Conservation (phyloP, 2,797 vertebrate species). For the Acanthurus lineatus region DNA sequence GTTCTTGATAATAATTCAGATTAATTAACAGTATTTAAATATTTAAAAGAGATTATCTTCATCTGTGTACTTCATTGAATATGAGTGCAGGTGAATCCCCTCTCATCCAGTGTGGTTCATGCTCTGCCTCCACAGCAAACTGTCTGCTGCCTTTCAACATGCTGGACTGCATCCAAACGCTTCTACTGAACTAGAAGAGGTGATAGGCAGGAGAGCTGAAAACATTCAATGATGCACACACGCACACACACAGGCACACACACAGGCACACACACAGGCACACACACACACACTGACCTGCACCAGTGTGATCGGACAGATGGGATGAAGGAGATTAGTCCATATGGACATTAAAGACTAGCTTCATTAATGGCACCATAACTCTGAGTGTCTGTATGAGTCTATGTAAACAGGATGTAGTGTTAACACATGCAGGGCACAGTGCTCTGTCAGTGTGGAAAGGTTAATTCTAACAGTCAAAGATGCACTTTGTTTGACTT, state of each 20-base stretch:
- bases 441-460: constrained; percentile 32
- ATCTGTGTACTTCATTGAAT: background rate
- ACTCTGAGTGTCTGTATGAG: constrained; percentile 53
- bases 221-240: constrained; percentile 20
- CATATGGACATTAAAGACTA: constrained; percentile 77
- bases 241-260: background rate
- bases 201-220: constrained; percentile 24
- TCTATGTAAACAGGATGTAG: constrained; percentile 62
- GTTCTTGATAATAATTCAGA: background rate
- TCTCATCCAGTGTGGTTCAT: too few relatives aligned
- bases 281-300: constrained; percentile 32
- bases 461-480: constrained; percentile 55
- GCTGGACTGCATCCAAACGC: constrained; percentile 38
- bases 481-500: constrained; percentile 22
- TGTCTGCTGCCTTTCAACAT: constrained; percentile 25
- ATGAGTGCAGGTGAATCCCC: constrained; percentile 18
- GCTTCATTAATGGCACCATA: constrained; percentile 70
- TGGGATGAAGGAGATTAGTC: constrained; percentile 75
- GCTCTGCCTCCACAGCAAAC: constrained; percentile 15
- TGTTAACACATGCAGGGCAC: constrained; percentile 48
- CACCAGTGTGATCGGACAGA: constrained; percentile 71
- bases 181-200: constrained; percentile 14
- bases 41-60: background rate
- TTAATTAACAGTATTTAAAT: background rate
- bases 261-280: constrained; percentile 3